Percentiles rank a stretch among this genome's conserved stretches.
These are phyloP conservation scores for Coturnix japonica DNA, from an alignment of 2,113 vertebrate genomes.

Conservation along the genomic window DNA sequence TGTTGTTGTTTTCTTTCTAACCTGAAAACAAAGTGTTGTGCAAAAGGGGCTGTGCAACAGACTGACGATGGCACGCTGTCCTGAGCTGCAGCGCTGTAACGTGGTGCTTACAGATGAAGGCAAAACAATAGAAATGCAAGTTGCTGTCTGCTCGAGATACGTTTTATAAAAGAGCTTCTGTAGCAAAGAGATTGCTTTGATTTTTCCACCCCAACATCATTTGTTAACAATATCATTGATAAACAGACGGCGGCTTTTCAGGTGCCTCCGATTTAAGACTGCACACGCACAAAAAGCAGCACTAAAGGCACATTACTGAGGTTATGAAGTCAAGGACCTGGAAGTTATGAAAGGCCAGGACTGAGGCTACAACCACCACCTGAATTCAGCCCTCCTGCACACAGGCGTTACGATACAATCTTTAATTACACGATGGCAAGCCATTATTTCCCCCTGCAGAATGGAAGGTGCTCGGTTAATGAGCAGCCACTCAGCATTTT, in stretches of 20 bases:
- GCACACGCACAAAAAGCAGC: neutral
- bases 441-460: neutral
- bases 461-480: constrained; percentile 32
- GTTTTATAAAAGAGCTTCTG: constrained; percentile 30
- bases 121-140: constrained; percentile 47
- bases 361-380: constrained; percentile 25
- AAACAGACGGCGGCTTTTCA: constrained; percentile 18
- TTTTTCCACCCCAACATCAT: constrained; percentile 48
- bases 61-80: neutral
- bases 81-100: neutral
- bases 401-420: constrained; percentile 22
- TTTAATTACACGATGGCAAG: constrained; percentile 51
- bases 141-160: constrained; percentile 50
- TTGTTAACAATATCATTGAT: constrained; percentile 12
- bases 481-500: constrained; percentile 38
- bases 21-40: constrained; percentile 39
- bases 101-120: constrained; percentile 42
- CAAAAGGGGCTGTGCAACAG: constrained; percentile 19
- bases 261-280: neutral
- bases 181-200: constrained; percentile 56
- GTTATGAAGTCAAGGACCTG: constrained; percentile 3
- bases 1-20: no score
- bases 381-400: constrained; percentile 41
- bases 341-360: constrained; percentile 17
- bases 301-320: constrained; percentile 22